Percentiles rank a stretch among this genome's conserved stretches.
These are phyloP conservation scores for Osmerus mordax DNA, from an alignment of 2,113 vertebrate genomes.

Conservation along the genomic window DNA sequence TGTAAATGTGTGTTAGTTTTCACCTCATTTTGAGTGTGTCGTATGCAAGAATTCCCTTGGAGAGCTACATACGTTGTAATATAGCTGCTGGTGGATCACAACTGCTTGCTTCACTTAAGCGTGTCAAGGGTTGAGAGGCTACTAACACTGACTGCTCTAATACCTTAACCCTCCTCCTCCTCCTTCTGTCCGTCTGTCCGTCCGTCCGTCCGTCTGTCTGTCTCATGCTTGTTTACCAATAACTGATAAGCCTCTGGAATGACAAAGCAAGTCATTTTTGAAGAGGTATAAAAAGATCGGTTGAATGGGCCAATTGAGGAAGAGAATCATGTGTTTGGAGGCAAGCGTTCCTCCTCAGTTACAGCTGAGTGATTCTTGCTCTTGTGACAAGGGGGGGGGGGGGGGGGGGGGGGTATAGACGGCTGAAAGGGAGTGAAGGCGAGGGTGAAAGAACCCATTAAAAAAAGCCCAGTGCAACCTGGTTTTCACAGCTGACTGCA, in stretches of 20 bases:
- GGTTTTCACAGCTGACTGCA: slow-evolving; percentile 41
- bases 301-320: slow-evolving; percentile 50
- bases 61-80: slow-evolving; percentile 1
- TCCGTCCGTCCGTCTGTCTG: neutral
- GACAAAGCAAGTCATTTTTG: slow-evolving; percentile 37
- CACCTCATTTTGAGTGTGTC: slow-evolving; percentile 20
- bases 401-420: slow-evolving; percentile 8
- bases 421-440: neutral
- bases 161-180: slow-evolving; percentile 7
- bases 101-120: neutral
- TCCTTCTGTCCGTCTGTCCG: neutral
- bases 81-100: slow-evolving; percentile 33
- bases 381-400: slow-evolving; percentile 33
- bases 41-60: slow-evolving; percentile 33
- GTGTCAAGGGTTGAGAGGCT: neutral
- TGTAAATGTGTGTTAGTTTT: slow-evolving; percentile 5
- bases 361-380: slow-evolving; percentile 48
- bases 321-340: slow-evolving; percentile 55
- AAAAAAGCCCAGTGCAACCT: slow-evolving; percentile 18
- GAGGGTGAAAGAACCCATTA: slow-evolving; percentile 18
- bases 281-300: slow-evolving; percentile 42
- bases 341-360: slow-evolving; percentile 47
- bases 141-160: neutral
- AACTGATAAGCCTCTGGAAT: slow-evolving; percentile 45
- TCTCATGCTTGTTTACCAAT: slow-evolving; percentile 49